phyloP scores from a whole-genome alignment of 2,888 invertebrate genomes.

The Neoitamus cyanurus region DNA sequence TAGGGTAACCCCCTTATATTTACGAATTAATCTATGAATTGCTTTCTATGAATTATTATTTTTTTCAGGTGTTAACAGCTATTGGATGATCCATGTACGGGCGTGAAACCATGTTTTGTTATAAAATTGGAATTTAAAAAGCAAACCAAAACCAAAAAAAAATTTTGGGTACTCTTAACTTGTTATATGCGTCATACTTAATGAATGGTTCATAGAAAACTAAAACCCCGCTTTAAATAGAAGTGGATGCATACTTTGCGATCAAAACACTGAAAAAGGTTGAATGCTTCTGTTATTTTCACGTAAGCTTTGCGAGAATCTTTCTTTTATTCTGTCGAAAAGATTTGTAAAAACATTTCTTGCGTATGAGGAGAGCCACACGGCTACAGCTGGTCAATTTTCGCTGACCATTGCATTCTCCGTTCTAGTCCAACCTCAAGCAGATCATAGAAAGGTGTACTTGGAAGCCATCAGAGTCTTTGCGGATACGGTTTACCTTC shows the following conservation, averaged over 20 bases:
- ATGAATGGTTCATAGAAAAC: background rate
- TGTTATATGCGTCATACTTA: too few relatives aligned
- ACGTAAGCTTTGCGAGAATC: background rate
- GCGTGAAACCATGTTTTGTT: too few relatives aligned
- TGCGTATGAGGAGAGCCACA: background rate
- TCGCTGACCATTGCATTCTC: background rate
- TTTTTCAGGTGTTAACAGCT: too few relatives aligned
- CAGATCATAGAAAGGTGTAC: background rate
- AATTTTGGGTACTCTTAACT: too few relatives aligned
- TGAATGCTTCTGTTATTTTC: background rate
- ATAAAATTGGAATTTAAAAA: too few relatives aligned
- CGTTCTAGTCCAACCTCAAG: conserved; percentile 1
- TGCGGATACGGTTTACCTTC: conserved; percentile 3
- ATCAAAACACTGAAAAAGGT: background rate
- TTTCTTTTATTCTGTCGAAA: background rate
- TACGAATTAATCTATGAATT: too few relatives aligned
- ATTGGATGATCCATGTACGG: too few relatives aligned
- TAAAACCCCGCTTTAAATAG: background rate
- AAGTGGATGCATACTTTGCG: background rate
- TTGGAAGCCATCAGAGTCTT: conserved; percentile 18
- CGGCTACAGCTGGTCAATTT: conserved; percentile 4
- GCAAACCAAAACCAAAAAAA: too few relatives aligned
- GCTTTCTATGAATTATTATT: too few relatives aligned
- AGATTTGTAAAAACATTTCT: background rate
- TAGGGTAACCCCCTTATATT: too few relatives aligned